A percentile compares a stretch with the other conserved stretches of the same genome.
Evolutionary conservation across 2,888 invertebrate species (phyloP).

Genomic region (Marasmarcha lunaedactyla): DNA sequence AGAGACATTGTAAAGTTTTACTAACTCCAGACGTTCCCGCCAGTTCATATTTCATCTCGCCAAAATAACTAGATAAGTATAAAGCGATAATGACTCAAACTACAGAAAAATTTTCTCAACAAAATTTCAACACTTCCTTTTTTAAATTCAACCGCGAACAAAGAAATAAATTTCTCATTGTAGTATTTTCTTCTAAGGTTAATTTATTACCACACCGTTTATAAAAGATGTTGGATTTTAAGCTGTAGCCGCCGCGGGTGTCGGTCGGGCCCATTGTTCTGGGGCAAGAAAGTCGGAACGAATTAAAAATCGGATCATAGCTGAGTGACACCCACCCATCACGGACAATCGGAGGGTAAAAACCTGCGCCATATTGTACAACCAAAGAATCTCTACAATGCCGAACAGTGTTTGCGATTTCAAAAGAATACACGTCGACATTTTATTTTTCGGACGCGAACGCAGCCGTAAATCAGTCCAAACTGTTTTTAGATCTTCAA

Average conservation of each 20-base stretch:
- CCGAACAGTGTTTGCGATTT: slow-evolving; percentile 43
- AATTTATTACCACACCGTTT: slow-evolving; percentile 14
- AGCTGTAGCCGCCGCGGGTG: slow-evolving; percentile 4
- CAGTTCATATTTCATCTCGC: slow-evolving; percentile 31
- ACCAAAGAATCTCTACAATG: slow-evolving; percentile 58
- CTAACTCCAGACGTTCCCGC: slow-evolving; percentile 33
- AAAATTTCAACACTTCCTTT: no score
- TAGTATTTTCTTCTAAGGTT: slow-evolving; percentile 9
- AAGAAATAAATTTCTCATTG: slow-evolving; percentile 2
- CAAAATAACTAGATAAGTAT: no score
- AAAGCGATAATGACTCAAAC: no score
- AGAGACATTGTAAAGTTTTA: slow-evolving; percentile 57
- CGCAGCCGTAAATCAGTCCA: slow-evolving; percentile 51
- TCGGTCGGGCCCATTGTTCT: slow-evolving; percentile 32
- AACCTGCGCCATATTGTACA: slow-evolving; percentile 41
- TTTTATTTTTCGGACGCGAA: slow-evolving; percentile 30
- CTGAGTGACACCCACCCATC: slow-evolving; percentile 50
- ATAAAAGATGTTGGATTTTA: slow-evolving; percentile 7
- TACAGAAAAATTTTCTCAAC: no score
- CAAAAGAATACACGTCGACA: slow-evolving; percentile 39
- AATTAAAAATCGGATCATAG: slow-evolving; percentile 59
- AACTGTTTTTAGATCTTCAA: slow-evolving; percentile 33
- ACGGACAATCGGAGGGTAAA: slow-evolving; percentile 38
- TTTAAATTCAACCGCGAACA: no score
- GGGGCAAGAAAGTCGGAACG: slow-evolving; percentile 56